phyloP scores from a whole-genome alignment of 1,140 invertebrate genomes.

The Globodera rostochiensis region DNA sequence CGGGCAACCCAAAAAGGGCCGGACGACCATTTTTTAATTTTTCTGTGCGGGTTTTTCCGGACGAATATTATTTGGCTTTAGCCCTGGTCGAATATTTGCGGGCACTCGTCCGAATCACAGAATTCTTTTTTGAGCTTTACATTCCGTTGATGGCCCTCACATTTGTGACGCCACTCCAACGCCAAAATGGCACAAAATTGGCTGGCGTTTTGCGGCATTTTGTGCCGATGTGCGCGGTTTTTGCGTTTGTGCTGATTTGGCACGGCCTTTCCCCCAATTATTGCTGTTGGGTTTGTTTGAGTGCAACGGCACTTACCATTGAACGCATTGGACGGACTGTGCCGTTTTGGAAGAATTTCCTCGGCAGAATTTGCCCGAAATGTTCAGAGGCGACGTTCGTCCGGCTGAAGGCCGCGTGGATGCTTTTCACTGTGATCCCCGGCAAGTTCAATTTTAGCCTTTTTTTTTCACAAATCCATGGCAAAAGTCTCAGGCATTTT shows the following conservation, averaged over 20 bases:
- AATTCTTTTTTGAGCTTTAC: conserved; percentile 73
- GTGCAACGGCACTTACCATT: conserved; percentile 56
- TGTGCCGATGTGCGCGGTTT: conserved; percentile 78
- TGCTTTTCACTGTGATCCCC: conserved; percentile 60
- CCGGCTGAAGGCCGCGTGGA: conserved; percentile 48
- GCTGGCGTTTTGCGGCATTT: conserved; percentile 70
- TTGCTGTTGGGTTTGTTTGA: conserved; percentile 75
- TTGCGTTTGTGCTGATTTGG: conserved; percentile 85
- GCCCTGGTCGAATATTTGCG: background rate
- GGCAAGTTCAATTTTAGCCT: conserved; percentile 20
- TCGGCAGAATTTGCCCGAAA: background rate
- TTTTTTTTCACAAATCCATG: background rate
- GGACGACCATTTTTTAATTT: background rate
- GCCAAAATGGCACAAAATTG: conserved; percentile 42
- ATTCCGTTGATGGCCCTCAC: conserved; percentile 72
- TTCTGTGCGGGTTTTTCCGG: background rate
- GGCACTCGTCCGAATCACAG: background rate
- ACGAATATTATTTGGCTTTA: background rate
- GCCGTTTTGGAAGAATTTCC: background rate
- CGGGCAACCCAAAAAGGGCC: too few relatives aligned
- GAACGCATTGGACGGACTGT: conserved; percentile 38
- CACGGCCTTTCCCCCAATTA: conserved; percentile 80
- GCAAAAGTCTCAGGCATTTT: conserved; percentile 49
- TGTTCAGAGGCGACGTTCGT: background rate
- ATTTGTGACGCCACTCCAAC: conserved; percentile 60